Percentiles rank a stretch among this genome's conserved stretches.
These are phyloP conservation scores for Antheraea assamensis DNA, from an alignment of 2,888 invertebrate genomes.

Conservation along the genomic window DNA sequence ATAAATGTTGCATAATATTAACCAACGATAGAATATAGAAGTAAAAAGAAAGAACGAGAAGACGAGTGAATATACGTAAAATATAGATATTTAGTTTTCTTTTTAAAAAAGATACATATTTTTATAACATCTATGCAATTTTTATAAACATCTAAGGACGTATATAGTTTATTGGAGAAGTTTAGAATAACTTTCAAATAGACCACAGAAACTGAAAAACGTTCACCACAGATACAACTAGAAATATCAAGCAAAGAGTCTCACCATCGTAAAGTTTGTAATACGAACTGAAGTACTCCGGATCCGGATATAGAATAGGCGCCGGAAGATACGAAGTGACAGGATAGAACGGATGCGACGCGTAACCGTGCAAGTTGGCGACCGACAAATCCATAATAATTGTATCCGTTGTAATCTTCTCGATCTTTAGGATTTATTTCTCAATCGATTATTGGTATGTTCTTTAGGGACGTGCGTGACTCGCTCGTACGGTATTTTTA, in stretches of 20 bases:
- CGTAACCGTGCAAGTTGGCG: conserved; percentile 46
- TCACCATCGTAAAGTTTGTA: conserved; percentile 72
- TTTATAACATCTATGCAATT: no score
- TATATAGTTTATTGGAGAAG: no score
- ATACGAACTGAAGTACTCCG: conserved; percentile 61
- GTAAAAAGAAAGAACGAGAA: not conserved
- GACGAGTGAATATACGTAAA: not conserved
- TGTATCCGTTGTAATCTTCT: conserved; percentile 44
- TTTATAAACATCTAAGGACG: not conserved
- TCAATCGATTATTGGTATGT: not conserved
- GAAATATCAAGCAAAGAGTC: conserved; percentile 31
- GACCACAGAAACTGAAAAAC: not conserved
- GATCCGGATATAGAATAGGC: conserved; percentile 58
- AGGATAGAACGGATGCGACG: conserved; percentile 50
- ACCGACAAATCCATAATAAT: conserved; percentile 65
- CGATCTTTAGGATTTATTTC: conserved; percentile 37
- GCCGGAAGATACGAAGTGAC: conserved; percentile 57
- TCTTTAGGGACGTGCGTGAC: not conserved
- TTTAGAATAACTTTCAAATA: not conserved
- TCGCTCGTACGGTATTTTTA: conserved; percentile 15
- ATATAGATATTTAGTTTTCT: no score
- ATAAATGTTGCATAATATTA: not conserved
- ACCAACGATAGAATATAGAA: not conserved
- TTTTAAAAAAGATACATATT: no score
- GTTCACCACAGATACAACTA: not conserved